Evolutionary conservation across 1,140 invertebrate genomes (phyloP).

Genomic region (Caenorhabditis briggsae): DNA sequence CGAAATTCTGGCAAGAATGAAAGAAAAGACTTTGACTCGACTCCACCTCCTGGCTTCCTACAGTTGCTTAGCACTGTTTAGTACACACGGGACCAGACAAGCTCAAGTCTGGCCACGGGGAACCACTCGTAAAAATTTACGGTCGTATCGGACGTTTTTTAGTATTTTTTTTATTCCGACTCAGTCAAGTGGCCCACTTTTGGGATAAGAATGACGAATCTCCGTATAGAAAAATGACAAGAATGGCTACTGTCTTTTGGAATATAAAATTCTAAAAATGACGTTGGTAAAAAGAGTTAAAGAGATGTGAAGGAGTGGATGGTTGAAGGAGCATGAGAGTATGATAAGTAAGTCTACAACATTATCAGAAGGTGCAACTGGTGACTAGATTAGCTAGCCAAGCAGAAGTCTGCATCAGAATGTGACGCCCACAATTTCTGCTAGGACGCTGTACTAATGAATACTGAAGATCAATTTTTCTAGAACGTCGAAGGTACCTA

Average conservation of each 20-base stretch:
- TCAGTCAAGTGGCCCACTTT: background rate
- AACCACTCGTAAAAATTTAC: background rate
- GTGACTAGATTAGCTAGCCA: background rate
- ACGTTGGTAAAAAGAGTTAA: background rate
- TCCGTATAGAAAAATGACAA: background rate
- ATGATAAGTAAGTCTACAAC: too few species aligned
- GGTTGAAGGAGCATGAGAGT: too few species aligned
- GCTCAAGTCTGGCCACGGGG: too few species aligned
- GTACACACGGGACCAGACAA: too few species aligned
- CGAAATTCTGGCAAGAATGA: background rate
- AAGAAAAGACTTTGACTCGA: background rate
- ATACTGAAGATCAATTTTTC: slow-evolving; percentile 21
- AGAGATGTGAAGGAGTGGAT: background rate
- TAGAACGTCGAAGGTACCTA: background rate
- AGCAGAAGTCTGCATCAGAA: background rate
- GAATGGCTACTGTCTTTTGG: too few species aligned
- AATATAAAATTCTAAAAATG: background rate
- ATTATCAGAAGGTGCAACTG: background rate
- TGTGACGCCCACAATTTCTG: slow-evolving; percentile 33
- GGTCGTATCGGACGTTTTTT: background rate
- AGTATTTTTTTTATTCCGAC: background rate
- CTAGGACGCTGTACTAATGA: slow-evolving; percentile 19
- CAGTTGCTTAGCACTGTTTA: slow-evolving; percentile 1
- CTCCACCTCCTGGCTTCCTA: background rate
- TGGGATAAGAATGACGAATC: background rate